Base-by-base conservation (phyloP, 2,888 invertebrate genomes). In the Hyles lineata region DNA sequence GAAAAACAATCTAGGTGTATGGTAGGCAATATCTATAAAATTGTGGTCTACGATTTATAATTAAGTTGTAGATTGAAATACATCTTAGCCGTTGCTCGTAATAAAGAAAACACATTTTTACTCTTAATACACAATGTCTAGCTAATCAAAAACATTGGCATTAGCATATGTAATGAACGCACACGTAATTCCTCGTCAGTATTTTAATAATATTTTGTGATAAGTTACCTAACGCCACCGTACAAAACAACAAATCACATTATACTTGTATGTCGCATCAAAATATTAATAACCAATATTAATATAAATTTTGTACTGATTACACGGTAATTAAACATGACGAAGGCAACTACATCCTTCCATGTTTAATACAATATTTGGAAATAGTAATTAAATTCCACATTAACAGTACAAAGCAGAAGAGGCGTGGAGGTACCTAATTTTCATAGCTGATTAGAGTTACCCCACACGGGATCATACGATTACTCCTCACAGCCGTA, bases 381-480 rank as follows among this genome's bases (percentile, higher is more conserved):
- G 90, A 88, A 92, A 92, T 93, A 90, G 92, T 93, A 93, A 94
- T 94, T 93, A 94, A 93, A 94, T 93, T 93, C 92, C 90, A 87
- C 85, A 90, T 91, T 90, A 91, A 83, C 90, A 85, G 89, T 88
- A 92, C 90, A 92, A 93, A 93, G 91, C 90, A 89, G 90, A 89
- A 91, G 92, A 93, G 89, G 88, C 86, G 87, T 82, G 83, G 86
- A 91, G 92, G 93, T 93, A 93, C 93, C 93, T 93, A 93, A 94
- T 94, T 94, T 94, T 94, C 93, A 94, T 94, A 93, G 93, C 92
- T 94, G 94, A 94, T 94, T 94, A 94, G 93, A 88, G 89, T 87
- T 87, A 88, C 93, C 92, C 92, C 92, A 89, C 88, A 87, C 87
- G 91, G 90, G 91, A 92, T 91, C 90, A 81, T 83, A 78, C 85